A percentile compares a stretch with the other conserved stretches of the same genome.
Conservation (phyloP, 92 coral and sea anemone genomes). For the Desmophyllum pertusum region DNA sequence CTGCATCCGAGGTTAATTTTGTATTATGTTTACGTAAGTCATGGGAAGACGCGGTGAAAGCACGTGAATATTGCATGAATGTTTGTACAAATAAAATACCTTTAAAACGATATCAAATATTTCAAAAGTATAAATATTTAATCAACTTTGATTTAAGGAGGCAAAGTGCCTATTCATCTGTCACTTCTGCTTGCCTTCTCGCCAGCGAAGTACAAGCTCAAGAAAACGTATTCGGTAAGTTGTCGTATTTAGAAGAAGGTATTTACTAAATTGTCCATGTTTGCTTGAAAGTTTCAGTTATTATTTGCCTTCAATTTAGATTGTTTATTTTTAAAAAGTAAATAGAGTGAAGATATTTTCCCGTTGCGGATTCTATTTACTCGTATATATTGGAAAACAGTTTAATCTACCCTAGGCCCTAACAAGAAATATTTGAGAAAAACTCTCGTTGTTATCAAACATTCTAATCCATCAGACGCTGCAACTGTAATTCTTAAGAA, state of each 20-base stretch:
- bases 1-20: slow-evolving; percentile 61
- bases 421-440: slow-evolving; percentile 75
- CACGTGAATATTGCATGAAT: slow-evolving; percentile 72
- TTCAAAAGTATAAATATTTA: slow-evolving; percentile 71
- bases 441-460: slow-evolving; percentile 48
- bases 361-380: slow-evolving; percentile 64
- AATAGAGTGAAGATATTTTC: slow-evolving; percentile 69
- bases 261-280: slow-evolving; percentile 5
- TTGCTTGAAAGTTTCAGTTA: slow-evolving; percentile 6
- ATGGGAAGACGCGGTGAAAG: slow-evolving; percentile 64
- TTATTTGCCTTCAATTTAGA: slow-evolving; percentile 26
- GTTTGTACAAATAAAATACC: slow-evolving; percentile 77
- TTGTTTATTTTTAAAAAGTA: slow-evolving; percentile 72
- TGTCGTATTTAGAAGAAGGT: background rate
- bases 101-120: slow-evolving; percentile 81
- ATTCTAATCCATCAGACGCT: slow-evolving; percentile 20
- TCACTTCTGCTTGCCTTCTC: slow-evolving; percentile 34
- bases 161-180: slow-evolving; percentile 45
- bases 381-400: slow-evolving; percentile 55
- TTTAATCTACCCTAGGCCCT: slow-evolving; percentile 60
- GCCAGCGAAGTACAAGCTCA: slow-evolving; percentile 26
- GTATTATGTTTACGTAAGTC: slow-evolving; percentile 66
- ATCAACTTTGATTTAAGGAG: slow-evolving; percentile 68
- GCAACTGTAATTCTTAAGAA: background rate
- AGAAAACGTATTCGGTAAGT: slow-evolving; percentile 40